phyloP scores from a whole-genome alignment of 1,140 invertebrate genomes.

The Dinoponera quadriceps region DNA sequence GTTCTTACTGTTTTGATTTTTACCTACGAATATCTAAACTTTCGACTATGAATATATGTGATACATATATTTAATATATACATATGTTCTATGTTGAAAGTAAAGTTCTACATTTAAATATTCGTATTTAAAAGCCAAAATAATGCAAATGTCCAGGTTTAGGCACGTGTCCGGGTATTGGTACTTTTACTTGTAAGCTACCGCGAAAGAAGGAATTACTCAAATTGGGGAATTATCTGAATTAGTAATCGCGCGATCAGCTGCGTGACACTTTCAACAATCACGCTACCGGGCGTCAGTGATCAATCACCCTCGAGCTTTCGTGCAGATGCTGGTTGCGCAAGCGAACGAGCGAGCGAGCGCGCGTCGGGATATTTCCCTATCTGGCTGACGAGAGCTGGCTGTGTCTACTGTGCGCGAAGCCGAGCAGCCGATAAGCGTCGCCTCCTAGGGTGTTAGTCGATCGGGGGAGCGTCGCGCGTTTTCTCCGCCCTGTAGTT shows the following conservation, averaged over 20 bases:
- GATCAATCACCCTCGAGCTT: conserved; percentile 62
- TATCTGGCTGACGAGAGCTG: conserved; percentile 49
- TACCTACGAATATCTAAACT: no score
- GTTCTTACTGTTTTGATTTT: no score
- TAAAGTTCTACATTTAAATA: no score
- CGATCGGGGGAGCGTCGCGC: conserved; percentile 25
- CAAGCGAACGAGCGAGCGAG: not conserved
- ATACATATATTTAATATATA: no score
- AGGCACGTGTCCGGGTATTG: no score
- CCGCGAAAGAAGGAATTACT: not conserved
- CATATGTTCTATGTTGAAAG: no score
- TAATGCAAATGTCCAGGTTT: no score
- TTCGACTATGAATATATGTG: no score
- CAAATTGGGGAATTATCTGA: conserved; percentile 13
- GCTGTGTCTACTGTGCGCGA: conserved; percentile 28
- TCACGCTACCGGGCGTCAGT: conserved; percentile 55
- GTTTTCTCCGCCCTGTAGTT: conserved; percentile 67
- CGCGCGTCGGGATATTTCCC: conserved; percentile 47
- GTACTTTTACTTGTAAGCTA: not conserved
- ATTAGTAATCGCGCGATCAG: conserved; percentile 12
- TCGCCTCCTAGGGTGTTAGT: conserved; percentile 28
- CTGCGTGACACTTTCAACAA: conserved; percentile 67
- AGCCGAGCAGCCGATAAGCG: conserved; percentile 58
- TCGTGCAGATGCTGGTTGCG: conserved; percentile 23
- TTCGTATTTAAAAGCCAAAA: no score